Percentiles rank a stretch among this genome's conserved stretches.
These are phyloP conservation scores for Pachyrhynchus sulphureomaculatus DNA, from an alignment of 1,140 invertebrate species.

Conservation along the genomic window DNA sequence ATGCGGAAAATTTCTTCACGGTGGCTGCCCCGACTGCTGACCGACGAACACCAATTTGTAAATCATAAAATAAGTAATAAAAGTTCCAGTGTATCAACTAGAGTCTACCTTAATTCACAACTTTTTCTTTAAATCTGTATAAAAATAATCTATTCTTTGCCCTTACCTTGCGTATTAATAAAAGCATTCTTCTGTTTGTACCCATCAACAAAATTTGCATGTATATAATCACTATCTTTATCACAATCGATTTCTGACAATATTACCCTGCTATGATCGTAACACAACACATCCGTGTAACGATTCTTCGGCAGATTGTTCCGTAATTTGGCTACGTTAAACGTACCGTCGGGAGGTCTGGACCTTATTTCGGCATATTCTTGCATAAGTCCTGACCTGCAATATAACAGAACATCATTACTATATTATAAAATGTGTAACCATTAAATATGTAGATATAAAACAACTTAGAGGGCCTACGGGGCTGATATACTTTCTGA, in stretches of 20 bases:
- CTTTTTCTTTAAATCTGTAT: no score
- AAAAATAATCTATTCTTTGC: no score
- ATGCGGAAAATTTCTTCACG: no score
- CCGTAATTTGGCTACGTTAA: conserved; percentile 76
- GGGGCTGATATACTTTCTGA: no score
- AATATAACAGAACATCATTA: neutral
- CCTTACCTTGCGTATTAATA: conserved; percentile 94
- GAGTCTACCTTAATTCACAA: no score
- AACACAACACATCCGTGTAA: conserved; percentile 95
- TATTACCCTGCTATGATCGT: conserved; percentile 90
- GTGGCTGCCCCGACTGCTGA: no score
- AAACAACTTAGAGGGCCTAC: no score
- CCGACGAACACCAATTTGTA: no score
- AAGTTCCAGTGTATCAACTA: no score
- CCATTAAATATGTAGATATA: no score
- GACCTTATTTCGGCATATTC: conserved; percentile 84
- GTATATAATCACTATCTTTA: conserved; percentile 87
- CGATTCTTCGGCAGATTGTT: conserved; percentile 89
- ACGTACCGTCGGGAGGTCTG: conserved; percentile 80
- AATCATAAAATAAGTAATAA: no score
- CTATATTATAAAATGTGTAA: no score
- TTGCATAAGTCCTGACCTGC: conserved; percentile 70
- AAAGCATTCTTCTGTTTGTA: conserved; percentile 98
- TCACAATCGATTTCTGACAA: conserved; percentile 74
- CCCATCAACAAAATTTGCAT: conserved; percentile 97